Conservation (phyloP, 2,888 invertebrate species). For the Amorpha juglandis region DNA sequence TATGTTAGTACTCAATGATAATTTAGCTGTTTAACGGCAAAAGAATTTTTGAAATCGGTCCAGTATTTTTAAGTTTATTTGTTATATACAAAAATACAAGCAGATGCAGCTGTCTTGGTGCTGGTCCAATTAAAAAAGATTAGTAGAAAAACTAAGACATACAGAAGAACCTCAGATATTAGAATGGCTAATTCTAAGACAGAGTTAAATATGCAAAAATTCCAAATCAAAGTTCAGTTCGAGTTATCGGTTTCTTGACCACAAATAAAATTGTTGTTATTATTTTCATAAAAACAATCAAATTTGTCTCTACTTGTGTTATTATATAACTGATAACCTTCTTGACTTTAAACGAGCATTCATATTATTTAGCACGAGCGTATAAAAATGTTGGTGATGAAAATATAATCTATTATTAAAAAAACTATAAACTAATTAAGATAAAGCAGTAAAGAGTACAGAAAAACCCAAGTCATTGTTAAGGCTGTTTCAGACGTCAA, state of each 20-base stretch:
- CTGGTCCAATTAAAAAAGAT: too few species aligned
- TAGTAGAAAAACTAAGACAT: too few species aligned
- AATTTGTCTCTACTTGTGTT: neutral
- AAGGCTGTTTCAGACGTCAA: neutral
- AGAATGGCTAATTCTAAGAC: too few species aligned
- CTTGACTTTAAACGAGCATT: neutral
- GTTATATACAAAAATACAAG: too few species aligned
- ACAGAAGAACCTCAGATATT: too few species aligned
- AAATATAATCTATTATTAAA: neutral
- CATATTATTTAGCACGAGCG: neutral
- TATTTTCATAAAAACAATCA: neutral
- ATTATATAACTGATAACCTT: conserved; percentile 13
- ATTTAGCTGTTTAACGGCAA: too few species aligned
- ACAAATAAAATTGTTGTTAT: neutral
- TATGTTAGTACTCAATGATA: too few species aligned
- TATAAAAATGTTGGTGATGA: neutral
- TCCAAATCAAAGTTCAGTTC: neutral
- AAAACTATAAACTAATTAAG: neutral
- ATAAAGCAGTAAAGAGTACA: neutral
- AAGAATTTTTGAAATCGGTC: too few species aligned
- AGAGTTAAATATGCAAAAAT: too few species aligned
- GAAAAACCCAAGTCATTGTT: neutral
- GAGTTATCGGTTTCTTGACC: neutral
- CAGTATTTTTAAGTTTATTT: too few species aligned
- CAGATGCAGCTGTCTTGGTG: too few species aligned